Evolutionary conservation across 2,888 invertebrate genomes (phyloP), one percentile per base, ranked within the genome.

Genomic region (Drosophila sordidapex): DNA sequence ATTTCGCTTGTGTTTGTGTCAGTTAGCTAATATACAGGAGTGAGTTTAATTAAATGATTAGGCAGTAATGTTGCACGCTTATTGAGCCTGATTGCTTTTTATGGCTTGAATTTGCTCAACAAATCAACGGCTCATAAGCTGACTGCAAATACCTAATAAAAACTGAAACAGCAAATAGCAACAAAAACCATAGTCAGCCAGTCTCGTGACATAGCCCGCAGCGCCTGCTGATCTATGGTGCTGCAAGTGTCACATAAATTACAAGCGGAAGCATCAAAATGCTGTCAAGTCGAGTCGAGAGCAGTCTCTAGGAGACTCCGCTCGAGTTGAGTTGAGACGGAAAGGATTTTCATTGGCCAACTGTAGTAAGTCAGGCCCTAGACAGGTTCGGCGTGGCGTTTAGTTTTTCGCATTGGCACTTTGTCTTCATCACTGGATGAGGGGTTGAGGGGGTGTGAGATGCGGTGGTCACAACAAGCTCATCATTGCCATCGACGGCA

Each of bases 171-270:
- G 64, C 59, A 25, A 46, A 27, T 4, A 62, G 58, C 52, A 72
- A 33, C 51, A 56, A 66, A 52, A 73, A 60, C 60, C 29, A 48
- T 11, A 51, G 51, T n/a, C 49, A 54, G 58, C 54, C 48, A 58
- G 60, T 67, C 59, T 65, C 69, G 65, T 71, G 63, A 31, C 70
- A 69, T 74, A 52, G 73, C 79, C 88, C 71, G 60, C 71, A 71
- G 88, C 90, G 70, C 25, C 58, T 25, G 59, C 68, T 90, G 90
- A 90, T 90, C 87, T 81, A 90, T 81, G 80, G 69, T 73, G 75
- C 77, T 87, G 89, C 89, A 87, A 87, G 90, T 90, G 87, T 89
- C 87, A 84, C 88, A 87, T 87, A 90, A 87, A 87, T 90, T 90
- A 89, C 87, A 79, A 87, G 75, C 85, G 90, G 82, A 87, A 87